Evolutionary conservation across 2,888 invertebrate species (phyloP).

Genomic region (Gastracanthus pulcherrimus): DNA sequence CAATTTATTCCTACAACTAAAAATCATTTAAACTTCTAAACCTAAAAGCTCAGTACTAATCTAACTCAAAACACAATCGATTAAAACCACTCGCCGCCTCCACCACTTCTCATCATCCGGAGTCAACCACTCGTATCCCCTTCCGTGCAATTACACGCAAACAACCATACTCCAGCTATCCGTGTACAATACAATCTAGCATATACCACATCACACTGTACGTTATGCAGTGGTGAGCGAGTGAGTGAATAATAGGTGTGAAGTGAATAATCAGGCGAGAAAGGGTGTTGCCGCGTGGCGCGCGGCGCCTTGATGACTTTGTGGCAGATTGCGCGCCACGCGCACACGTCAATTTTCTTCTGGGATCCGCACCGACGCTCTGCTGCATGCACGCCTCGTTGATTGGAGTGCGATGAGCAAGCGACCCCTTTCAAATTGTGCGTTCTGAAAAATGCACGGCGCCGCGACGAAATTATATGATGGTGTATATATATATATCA

Average conservation of each 20-base stretch:
- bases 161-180: not conserved
- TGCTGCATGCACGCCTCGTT: not conserved
- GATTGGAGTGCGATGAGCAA: constrained; percentile 29
- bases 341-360: not conserved
- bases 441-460: not conserved
- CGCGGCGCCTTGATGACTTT: too few relatives aligned
- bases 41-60: too few relatives aligned
- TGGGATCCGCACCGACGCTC: not conserved
- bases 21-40: too few relatives aligned
- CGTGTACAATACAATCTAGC: too few relatives aligned
- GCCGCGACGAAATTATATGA: too few relatives aligned
- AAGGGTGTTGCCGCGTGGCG: too few relatives aligned
- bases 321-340: constrained; percentile 35
- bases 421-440: not conserved
- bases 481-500: too few relatives aligned
- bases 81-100: too few relatives aligned
- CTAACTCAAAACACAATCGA: too few relatives aligned
- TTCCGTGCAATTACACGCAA: not conserved
- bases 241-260: not conserved
- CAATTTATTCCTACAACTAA: too few relatives aligned
- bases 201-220: too few relatives aligned
- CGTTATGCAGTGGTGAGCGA: too few relatives aligned
- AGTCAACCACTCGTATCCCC: not conserved
- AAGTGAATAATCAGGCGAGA: constrained; percentile 10
- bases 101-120: not conserved